Percentiles rank a stretch among this genome's conserved stretches.
Conservation (phyloP, 2,113 vertebrate genomes). For the Procapra przewalskii region DNA sequence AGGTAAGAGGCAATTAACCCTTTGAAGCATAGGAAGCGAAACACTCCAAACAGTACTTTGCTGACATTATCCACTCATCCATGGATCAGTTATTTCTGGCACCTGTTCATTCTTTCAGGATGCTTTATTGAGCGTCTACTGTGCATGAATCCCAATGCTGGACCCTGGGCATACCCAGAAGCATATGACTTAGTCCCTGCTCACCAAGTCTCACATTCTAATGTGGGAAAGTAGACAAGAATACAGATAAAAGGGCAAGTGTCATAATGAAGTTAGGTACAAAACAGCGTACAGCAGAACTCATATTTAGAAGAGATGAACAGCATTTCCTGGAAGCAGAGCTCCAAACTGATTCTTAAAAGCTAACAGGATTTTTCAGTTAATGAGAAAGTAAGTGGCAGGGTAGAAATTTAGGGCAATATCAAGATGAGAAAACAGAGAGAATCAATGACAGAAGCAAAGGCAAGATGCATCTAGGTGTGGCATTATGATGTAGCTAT, state of each 20-base stretch:
- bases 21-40: constrained; percentile 58
- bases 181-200: neutral
- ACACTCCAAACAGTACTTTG: neutral
- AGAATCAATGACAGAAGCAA: neutral
- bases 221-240: neutral
- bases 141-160: neutral
- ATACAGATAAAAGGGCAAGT: rapidly evolving
- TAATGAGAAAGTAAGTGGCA: neutral
- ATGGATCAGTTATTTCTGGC: rapidly evolving
- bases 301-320: neutral
- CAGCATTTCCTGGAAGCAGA: neutral
- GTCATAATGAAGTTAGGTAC: rapidly evolving
- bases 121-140: rapidly evolving
- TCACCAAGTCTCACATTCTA: neutral
- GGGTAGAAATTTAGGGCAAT: rapidly evolving
- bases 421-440: neutral
- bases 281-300: rapidly evolving
- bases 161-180: rapidly evolving
- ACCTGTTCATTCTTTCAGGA: neutral
- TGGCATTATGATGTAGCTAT: rapidly evolving
- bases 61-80: neutral
- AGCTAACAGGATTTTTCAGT: rapidly evolving
- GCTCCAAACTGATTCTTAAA: neutral
- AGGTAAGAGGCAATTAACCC: constrained; percentile 77
- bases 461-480: rapidly evolving